A percentile compares a stretch with the other conserved stretches of the same genome.
phyloP scores from a whole-genome alignment of 2,888 invertebrate genomes.

The Antheraea yamamai region DNA sequence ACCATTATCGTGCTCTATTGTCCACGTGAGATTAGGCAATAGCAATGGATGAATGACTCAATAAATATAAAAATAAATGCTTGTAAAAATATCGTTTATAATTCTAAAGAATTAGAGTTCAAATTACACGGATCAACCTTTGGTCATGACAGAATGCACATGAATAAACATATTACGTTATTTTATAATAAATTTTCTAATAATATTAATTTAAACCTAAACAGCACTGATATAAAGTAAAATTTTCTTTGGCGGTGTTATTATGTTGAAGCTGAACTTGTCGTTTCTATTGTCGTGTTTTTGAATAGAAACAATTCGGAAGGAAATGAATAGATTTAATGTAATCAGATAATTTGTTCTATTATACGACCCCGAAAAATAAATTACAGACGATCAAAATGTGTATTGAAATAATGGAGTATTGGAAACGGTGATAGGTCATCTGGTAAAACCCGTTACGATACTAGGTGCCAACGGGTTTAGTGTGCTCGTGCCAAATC shows the following conservation, averaged over 20 bases:
- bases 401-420: not conserved
- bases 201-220: not conserved
- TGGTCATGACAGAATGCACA: conserved; percentile 16
- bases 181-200: not conserved
- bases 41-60: conserved; percentile 23
- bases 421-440: conserved; percentile 1
- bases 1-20: conserved; percentile 13
- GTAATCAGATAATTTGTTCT: not conserved
- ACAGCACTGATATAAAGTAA: not conserved
- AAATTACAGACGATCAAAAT: conserved; percentile 10
- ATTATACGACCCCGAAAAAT: not conserved
- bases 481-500: not conserved
- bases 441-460: conserved; percentile 13
- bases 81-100: conserved; percentile 20
- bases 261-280: not conserved
- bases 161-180: not conserved
- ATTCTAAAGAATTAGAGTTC: not conserved
- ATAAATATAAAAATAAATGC: conserved; percentile 12
- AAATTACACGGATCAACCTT: conserved; percentile 19
- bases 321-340: conserved; percentile 18
- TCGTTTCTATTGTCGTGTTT: conserved; percentile 13
- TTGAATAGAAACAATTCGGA: conserved; percentile 21
- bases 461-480: not conserved
- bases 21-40: conserved; percentile 17
- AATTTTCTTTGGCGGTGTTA: not conserved